These are phyloP conservation scores for Caenorhabditis sp. DNA, from an alignment of 2,888 invertebrate species.

Conservation along the genomic window DNA sequence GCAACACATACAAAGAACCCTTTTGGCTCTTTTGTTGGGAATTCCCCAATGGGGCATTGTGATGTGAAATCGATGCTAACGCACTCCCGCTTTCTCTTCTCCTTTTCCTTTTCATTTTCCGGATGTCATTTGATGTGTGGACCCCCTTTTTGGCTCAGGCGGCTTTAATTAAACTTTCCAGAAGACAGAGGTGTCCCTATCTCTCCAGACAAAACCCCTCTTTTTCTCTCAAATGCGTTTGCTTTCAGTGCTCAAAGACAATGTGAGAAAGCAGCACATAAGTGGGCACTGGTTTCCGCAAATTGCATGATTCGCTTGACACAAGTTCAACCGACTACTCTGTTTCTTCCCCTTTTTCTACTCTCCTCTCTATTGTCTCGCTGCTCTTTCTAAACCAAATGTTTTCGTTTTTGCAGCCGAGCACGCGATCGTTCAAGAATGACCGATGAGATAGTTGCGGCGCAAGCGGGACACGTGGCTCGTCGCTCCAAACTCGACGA, in stretches of 20 bases:
- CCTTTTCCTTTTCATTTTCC: conserved; percentile 11
- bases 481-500: conserved; percentile 58
- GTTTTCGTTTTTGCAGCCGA: conserved; percentile 35
- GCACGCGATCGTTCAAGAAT: conserved; percentile 45
- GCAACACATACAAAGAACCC: conserved; percentile 10
- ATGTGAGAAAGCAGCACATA: conserved; percentile 54
- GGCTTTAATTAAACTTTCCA: conserved; percentile 49
- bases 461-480: conserved; percentile 37
- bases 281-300: conserved; percentile 55
- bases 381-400: conserved; percentile 5
- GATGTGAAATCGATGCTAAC: conserved; percentile 56
- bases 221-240: neutral
- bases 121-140: conserved; percentile 47
- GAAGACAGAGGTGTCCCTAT: neutral
- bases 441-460: conserved; percentile 36
- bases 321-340: conserved; percentile 46
- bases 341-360: conserved; percentile 12
- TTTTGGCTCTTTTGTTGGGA: conserved; percentile 6
- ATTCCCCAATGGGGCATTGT: conserved; percentile 52
- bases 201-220: neutral
- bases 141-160: conserved; percentile 33
- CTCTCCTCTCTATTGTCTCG: conserved; percentile 2
- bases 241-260: conserved; percentile 17
- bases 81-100: conserved; percentile 26
- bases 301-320: conserved; percentile 47